Conservation (phyloP, 2,113 vertebrate species). For the Pachycephala philippinensis region DNA sequence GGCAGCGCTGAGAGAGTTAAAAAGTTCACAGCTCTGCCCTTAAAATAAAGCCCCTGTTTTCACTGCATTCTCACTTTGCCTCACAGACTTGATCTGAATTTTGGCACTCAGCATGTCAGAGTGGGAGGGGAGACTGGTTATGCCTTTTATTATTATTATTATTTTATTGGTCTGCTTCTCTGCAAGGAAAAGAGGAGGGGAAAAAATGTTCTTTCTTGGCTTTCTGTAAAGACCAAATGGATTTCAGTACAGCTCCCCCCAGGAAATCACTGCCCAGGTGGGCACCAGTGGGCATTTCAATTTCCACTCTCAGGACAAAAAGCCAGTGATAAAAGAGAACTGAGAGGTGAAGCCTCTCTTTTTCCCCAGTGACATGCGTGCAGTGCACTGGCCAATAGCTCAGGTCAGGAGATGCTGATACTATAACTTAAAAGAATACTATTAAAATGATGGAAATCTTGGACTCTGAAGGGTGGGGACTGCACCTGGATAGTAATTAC, state of each 20-base stretch:
- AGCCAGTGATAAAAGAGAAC: background rate
- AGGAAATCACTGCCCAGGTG: background rate
- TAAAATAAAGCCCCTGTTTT: constrained; percentile 47
- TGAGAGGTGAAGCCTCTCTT: background rate
- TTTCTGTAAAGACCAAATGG: background rate
- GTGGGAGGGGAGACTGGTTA: background rate
- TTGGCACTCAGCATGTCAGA: constrained; percentile 39
- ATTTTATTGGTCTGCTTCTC: constrained; percentile 3
- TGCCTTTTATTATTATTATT: background rate
- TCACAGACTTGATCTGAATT: background rate
- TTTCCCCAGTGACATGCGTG: too few species aligned
- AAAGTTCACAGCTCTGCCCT: constrained; percentile 40
- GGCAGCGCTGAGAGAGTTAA: background rate
- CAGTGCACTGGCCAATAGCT: fast-evolving
- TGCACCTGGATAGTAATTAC: background rate
- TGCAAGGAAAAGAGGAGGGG: background rate
- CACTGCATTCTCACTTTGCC: constrained; percentile 10
- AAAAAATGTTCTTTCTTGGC: background rate
- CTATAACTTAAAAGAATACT: background rate
- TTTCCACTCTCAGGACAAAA: background rate
- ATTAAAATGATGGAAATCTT: constrained; percentile 6
- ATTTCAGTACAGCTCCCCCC: background rate
- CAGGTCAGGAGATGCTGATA: background rate
- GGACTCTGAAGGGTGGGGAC: background rate
- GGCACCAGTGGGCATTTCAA: background rate